A percentile compares a stretch with the other conserved stretches of the same genome.
These are phyloP conservation scores for Napeogenes sylphis DNA, from an alignment of 2,888 invertebrate genomes.

Conservation along the genomic window DNA sequence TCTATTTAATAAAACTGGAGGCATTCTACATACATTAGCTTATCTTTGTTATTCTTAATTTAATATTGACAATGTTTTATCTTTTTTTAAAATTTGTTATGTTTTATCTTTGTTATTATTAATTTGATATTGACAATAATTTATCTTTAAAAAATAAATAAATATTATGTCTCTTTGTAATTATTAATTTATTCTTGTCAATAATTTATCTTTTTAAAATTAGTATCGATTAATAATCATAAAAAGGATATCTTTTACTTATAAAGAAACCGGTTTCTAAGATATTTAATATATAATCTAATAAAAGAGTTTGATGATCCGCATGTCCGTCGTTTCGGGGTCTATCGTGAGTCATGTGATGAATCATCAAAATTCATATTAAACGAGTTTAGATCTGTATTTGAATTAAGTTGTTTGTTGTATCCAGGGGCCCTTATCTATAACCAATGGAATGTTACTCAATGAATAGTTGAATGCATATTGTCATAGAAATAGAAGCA, in stretches of 20 bases:
- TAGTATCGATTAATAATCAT: too few species aligned
- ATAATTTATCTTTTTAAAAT: too few species aligned
- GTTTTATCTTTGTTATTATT: neutral
- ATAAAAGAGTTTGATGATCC: too few species aligned
- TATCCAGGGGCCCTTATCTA: neutral
- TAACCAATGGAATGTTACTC: neutral
- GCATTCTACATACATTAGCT: neutral
- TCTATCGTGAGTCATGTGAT: neutral
- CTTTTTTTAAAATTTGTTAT: too few species aligned
- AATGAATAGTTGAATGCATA: neutral
- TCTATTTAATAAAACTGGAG: constrained; percentile 1
- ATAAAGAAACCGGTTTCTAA: too few species aligned
- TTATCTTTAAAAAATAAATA: too few species aligned
- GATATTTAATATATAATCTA: too few species aligned
- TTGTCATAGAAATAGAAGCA: neutral
- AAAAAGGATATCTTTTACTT: too few species aligned
- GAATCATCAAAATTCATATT: neutral
- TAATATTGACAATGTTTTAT: too few species aligned
- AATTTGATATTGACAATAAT: neutral
- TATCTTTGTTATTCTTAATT: neutral
- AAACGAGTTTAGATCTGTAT: neutral
- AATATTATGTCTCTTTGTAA: too few species aligned
- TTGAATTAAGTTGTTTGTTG: neutral
- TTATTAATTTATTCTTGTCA: too few species aligned
- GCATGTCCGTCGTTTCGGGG: neutral